These are phyloP conservation scores for Procavia capensis DNA, from an alignment of 2,113 vertebrate species.

Conservation along the genomic window DNA sequence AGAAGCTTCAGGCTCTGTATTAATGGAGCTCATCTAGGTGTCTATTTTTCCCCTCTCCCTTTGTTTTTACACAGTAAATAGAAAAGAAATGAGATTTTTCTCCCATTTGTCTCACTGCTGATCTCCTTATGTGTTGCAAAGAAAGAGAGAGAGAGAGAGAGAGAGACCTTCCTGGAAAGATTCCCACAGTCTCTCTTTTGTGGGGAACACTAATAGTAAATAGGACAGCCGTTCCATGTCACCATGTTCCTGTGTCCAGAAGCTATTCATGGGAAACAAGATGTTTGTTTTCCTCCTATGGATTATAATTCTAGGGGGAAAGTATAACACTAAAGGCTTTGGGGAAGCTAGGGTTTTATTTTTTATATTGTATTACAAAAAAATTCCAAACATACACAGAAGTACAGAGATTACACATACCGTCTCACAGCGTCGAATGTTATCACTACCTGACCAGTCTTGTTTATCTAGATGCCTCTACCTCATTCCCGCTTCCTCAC, in stretches of 20 bases:
- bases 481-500: neutral
- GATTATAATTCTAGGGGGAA: neutral
- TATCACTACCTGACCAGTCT: neutral
- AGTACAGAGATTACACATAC: neutral
- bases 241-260: neutral
- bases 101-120: neutral
- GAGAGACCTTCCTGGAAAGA: neutral
- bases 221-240: neutral
- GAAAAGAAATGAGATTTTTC: slow-evolving; percentile 16
- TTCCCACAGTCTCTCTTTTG: neutral
- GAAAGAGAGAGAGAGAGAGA: too few relatives aligned
- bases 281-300: neutral
- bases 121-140: slow-evolving; percentile 16
- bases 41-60: neutral
- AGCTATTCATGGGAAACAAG: neutral
- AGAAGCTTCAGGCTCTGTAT: neutral
- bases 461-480: neutral
- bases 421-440: neutral
- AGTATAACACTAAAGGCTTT: neutral
- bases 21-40: neutral
- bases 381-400: neutral
- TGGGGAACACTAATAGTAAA: neutral
- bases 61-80: neutral
- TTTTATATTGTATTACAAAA: neutral
- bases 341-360: neutral